Base-by-base conservation (phyloP, 2,113 vertebrate species). In the Pelecanoides urinatrix region DNA sequence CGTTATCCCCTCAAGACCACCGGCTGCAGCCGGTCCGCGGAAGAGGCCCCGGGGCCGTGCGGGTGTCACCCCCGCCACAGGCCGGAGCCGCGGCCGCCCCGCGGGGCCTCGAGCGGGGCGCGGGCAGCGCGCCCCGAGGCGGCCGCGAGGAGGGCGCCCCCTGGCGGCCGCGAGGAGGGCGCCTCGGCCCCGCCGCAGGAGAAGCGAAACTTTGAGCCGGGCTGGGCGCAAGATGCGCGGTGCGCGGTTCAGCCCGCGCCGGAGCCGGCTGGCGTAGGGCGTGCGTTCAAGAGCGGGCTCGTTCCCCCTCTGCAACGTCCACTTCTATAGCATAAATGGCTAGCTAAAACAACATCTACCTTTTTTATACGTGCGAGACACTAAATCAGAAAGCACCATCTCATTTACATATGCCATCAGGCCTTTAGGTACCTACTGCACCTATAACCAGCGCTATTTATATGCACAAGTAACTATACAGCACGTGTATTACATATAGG, bases 401-500 rank as follows among this genome's bases (percentile, higher is more conserved):
- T 38, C 85, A 9, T 22, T 40, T 34, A 20, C 59, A 7, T 8
- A 6, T 2, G 40, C 45, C 77, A 6, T 14, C 61, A 3, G 82
- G 71, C 75, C 82, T 44, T 7, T 5, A 7, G 86, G 34, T 11
- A 9, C 36, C 16, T 3, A 9, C 1, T 5, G 63, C 40, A 5
- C 77, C 62, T 17, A 11, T 4, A 10, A 47, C 25, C 13, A 17
- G 27, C 65, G 2, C 68, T 29, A 6, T 29, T 18, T 7, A 20
- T 2, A 38, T 1, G 32, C 80, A 10, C 27, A 6, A 16, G 27
- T 23, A 40, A 18, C 44, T 44, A 1, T 5, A 5, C 3, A 18
- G 49, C 88, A 91, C 74, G 65, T 42, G 75, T 18, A 6, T 10
- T 13, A 5, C 34, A 5, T 1, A 34, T 3, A 29, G 58, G 40